Evolutionary conservation across 1,140 invertebrate genomes (phyloP).

Genomic region (Caerostris extrusa): DNA sequence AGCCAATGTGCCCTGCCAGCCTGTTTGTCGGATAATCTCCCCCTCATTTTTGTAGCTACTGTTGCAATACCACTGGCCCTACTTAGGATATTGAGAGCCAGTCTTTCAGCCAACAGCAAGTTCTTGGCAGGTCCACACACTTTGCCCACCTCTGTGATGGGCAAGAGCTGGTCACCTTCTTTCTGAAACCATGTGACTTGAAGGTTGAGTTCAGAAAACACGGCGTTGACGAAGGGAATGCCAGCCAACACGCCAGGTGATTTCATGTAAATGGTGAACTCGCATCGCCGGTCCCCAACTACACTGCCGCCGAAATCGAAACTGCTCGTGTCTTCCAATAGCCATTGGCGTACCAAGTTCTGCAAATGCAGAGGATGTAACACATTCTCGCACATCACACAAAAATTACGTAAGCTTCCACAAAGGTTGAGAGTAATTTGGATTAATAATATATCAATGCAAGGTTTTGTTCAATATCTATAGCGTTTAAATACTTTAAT

Average conservation of each 20-base stretch:
- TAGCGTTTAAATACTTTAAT: too few relatives aligned
- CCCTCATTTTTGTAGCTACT: slow-evolving; percentile 77
- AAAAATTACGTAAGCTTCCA: background rate
- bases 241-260: slow-evolving; percentile 82
- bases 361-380: slow-evolving; percentile 54
- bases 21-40: slow-evolving; percentile 72
- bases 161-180: slow-evolving; percentile 80
- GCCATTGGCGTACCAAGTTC: slow-evolving; percentile 40
- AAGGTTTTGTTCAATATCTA: too few relatives aligned
- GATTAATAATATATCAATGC: too few relatives aligned
- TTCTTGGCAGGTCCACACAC: slow-evolving; percentile 81
- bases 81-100: slow-evolving; percentile 82
- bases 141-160: slow-evolving; percentile 79
- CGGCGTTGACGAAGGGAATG: slow-evolving; percentile 82
- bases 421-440: too few relatives aligned
- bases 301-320: slow-evolving; percentile 77
- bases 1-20: slow-evolving; percentile 82
- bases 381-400: slow-evolving; percentile 39
- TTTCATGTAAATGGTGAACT: slow-evolving; percentile 81
- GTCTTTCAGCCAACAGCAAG: slow-evolving; percentile 82
- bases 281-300: slow-evolving; percentile 78
- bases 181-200: slow-evolving; percentile 80
- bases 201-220: slow-evolving; percentile 81
- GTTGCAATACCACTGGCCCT: slow-evolving; percentile 83
- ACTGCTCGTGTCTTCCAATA: slow-evolving; percentile 69